Evolutionary conservation across 1,140 invertebrate genomes (phyloP).

Genomic region (honey bee (Apis mellifera)): DNA sequence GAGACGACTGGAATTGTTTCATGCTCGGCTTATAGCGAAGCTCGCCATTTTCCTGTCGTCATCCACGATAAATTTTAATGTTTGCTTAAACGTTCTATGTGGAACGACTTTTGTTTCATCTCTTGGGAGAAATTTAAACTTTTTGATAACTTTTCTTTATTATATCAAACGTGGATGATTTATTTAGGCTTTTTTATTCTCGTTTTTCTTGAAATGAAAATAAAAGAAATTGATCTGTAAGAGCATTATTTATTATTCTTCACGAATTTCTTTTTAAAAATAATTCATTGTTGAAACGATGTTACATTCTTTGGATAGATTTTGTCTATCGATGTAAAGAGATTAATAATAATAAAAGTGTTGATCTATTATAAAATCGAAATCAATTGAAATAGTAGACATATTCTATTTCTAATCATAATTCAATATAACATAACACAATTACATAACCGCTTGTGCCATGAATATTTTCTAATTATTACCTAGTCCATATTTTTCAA

Average conservation of each 20-base stretch:
- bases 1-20: neutral
- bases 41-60: neutral
- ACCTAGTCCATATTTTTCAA: neutral
- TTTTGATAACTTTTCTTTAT: neutral
- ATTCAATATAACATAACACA: neutral
- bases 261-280: too few species aligned
- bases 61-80: slow-evolving; percentile 9
- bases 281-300: too few species aligned
- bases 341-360: too few species aligned
- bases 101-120: neutral
- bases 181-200: too few species aligned
- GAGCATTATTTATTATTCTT: too few species aligned
- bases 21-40: neutral
- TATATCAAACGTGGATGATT: too few species aligned
- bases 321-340: too few species aligned
- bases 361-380: neutral
- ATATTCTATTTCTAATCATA: too few species aligned
- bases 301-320: too few species aligned
- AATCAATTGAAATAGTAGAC: neutral
- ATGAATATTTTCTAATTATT: slow-evolving; percentile 7
- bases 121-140: neutral
- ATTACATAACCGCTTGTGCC: neutral
- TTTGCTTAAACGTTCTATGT: neutral
- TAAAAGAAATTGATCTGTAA: too few species aligned
- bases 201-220: too few species aligned